Percentiles rank a stretch among this genome's conserved stretches.
These are phyloP conservation scores for Phoebastria nigripes DNA, from an alignment of 2,797 vertebrate genomes.

Conservation along the genomic window DNA sequence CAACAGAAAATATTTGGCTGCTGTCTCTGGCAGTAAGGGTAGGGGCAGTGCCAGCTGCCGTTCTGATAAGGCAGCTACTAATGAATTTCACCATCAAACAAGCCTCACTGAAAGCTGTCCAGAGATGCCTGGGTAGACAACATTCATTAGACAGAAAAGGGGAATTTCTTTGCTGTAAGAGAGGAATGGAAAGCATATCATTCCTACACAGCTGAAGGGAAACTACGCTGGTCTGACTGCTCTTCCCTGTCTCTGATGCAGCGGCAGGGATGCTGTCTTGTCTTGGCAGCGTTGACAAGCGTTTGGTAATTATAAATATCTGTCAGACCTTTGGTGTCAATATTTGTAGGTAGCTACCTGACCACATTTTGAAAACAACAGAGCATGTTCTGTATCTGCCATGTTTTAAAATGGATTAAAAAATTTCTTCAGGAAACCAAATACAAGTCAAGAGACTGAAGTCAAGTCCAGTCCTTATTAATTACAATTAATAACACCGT, in stretches of 20 bases:
- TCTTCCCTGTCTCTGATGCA: not conserved
- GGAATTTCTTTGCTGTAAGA: not conserved
- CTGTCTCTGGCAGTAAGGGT: not conserved
- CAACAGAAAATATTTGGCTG: constrained; percentile 30
- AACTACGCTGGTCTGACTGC: not conserved
- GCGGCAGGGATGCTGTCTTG: not conserved
- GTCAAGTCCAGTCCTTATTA: not conserved
- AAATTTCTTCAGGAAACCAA: not conserved
- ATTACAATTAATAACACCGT: not conserved
- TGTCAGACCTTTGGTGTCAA: not conserved
- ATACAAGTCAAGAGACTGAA: not conserved
- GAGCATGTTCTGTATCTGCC: not conserved
- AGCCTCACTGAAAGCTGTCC: not conserved
- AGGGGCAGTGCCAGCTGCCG: not conserved
- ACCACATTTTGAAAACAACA: not conserved
- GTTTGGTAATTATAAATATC: not conserved
- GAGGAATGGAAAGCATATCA: not conserved
- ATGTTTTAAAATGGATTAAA: not conserved
- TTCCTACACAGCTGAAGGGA: not conserved
- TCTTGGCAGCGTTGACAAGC: not conserved
- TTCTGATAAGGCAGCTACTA: constrained; percentile 25
- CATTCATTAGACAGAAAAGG: not conserved
- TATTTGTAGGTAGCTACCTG: not conserved
- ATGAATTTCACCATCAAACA: constrained; percentile 31
- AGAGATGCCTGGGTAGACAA: not conserved